Evolutionary conservation across 2,113 vertebrate genomes (phyloP).

Genomic region (Eurystomus gularis): DNA sequence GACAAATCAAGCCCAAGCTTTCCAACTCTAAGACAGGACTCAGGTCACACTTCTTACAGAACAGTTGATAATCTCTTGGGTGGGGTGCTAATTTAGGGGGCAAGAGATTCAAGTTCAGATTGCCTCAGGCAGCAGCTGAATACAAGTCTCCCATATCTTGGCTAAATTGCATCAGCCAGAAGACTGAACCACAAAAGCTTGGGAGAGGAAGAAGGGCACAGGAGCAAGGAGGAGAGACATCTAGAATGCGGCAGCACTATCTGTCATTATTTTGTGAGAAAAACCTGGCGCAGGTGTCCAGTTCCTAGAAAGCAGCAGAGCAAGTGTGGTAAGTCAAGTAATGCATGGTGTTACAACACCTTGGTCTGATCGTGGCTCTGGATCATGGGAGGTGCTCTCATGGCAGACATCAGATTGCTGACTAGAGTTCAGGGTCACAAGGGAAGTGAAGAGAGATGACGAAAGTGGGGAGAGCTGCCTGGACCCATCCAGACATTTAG

Average conservation of each 20-base stretch:
- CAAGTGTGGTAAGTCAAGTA: background rate
- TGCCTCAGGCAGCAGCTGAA: background rate
- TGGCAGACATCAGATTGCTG: slow-evolving; percentile 34
- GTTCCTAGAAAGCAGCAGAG: slow-evolving; percentile 44
- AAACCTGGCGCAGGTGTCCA: background rate
- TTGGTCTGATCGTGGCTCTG: background rate
- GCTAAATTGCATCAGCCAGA: background rate
- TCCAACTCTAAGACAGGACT: background rate
- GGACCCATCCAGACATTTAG: slow-evolving; percentile 24
- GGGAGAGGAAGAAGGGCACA: background rate
- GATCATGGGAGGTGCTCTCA: slow-evolving; percentile 26
- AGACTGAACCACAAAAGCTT: background rate
- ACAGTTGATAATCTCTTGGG: background rate
- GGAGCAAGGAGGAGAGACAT: background rate
- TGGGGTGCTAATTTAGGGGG: background rate
- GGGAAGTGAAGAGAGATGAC: background rate
- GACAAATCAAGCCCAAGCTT: background rate
- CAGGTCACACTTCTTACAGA: background rate
- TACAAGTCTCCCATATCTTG: background rate
- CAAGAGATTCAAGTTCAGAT: slow-evolving; percentile 24
- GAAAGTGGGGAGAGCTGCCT: slow-evolving; percentile 28
- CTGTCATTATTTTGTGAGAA: slow-evolving; percentile 1
- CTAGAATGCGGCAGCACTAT: background rate
- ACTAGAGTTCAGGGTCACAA: background rate
- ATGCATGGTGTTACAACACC: background rate